Conservation (phyloP, 2,888 invertebrate genomes). For the Heteromurus nitidus region DNA sequence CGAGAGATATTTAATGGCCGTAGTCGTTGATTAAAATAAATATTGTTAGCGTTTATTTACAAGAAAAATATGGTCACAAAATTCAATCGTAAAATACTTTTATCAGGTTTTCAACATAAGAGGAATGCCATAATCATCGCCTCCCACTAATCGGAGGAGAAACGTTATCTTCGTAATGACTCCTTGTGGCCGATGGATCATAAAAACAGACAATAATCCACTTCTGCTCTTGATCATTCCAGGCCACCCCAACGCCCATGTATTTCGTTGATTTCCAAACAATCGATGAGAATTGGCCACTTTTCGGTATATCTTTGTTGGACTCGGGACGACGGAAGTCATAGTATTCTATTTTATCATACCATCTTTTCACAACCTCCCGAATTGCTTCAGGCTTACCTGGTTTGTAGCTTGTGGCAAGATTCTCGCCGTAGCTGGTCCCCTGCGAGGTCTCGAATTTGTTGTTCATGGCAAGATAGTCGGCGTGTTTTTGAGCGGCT, state of each 20-base stretch:
- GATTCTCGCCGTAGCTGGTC: constrained; percentile 44
- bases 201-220: constrained; percentile 56
- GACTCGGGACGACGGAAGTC: constrained; percentile 39
- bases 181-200: too few relatives aligned
- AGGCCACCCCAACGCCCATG: constrained; percentile 41
- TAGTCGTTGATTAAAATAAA: too few relatives aligned
- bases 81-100: too few relatives aligned
- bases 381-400: constrained; percentile 40
- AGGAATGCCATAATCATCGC: too few relatives aligned
- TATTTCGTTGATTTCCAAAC: constrained; percentile 54
- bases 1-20: too few relatives aligned
- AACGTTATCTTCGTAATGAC: too few relatives aligned
- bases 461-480: constrained; percentile 41
- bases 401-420: constrained; percentile 32
- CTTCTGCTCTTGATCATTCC: constrained; percentile 33
- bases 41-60: too few relatives aligned
- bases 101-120: too few relatives aligned
- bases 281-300: constrained; percentile 36
- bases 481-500: constrained; percentile 47
- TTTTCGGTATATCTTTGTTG: constrained; percentile 36
- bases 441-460: constrained; percentile 33
- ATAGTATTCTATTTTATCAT: constrained; percentile 43
- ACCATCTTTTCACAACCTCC: constrained; percentile 52
- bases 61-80: too few relatives aligned
- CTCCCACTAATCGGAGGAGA: too few relatives aligned